A percentile compares a stretch with the other conserved stretches of the same genome.
Conservation (phyloP, 2,888 invertebrate species). For the Aspidiotus rigidus region DNA sequence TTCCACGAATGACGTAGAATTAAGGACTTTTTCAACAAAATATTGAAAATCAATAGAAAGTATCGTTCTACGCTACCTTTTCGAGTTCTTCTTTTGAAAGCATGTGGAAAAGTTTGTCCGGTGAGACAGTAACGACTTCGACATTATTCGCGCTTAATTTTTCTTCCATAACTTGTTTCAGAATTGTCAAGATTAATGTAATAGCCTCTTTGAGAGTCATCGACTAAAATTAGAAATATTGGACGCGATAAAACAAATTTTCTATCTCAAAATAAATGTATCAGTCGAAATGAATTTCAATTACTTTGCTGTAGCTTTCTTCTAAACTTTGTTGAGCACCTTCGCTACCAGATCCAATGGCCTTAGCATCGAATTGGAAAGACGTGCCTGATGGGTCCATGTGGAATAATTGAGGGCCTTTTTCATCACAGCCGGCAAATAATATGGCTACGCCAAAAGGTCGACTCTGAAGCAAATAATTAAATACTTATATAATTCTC, state of each 20-base stretch:
- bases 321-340: conserved; percentile 93
- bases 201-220: conserved; percentile 92
- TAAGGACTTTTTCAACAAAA: background rate
- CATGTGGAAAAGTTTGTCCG: conserved; percentile 74
- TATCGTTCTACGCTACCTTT: conserved; percentile 46
- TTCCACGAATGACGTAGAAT: too few species aligned
- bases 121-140: conserved; percentile 91
- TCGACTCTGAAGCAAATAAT: conserved; percentile 44
- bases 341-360: conserved; percentile 98
- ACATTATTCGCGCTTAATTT: conserved; percentile 94
- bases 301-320: conserved; percentile 54
- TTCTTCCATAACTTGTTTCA: conserved; percentile 99
- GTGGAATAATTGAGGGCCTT: conserved; percentile 90
- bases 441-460: conserved; percentile 98
- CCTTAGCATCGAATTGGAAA: conserved; percentile 95
- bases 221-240: conserved; percentile 49
- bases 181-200: conserved; percentile 78
- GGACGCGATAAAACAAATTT: background rate
- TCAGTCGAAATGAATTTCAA: background rate
- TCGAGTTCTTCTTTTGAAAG: conserved; percentile 82
- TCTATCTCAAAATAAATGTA: background rate
- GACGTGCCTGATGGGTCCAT: conserved; percentile 99
- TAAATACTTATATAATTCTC: background rate
- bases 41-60: background rate
- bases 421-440: conserved; percentile 87